Percentiles rank a stretch among this genome's conserved stretches.
phyloP scores from a whole-genome alignment of 2,113 vertebrate species.

The Cololabis saira region DNA sequence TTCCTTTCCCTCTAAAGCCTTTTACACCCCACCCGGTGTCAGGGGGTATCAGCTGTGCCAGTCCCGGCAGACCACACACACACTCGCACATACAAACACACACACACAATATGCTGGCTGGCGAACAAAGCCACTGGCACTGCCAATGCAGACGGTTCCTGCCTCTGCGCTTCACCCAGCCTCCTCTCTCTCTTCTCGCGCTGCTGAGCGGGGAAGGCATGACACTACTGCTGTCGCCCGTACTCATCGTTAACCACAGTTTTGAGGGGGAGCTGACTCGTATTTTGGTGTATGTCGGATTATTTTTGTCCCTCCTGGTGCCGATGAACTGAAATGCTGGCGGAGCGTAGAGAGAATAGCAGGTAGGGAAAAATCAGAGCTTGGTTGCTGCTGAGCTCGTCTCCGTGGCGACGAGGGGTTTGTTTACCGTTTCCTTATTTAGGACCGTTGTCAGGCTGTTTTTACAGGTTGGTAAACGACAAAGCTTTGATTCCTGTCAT shows the following conservation, averaged over 20 bases:
- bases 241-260: slow-evolving; percentile 5
- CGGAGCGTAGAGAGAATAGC: slow-evolving; percentile 76
- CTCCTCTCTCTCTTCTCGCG: slow-evolving; percentile 38
- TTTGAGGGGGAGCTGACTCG: neutral
- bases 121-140: slow-evolving; percentile 74
- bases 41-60: slow-evolving; percentile 81
- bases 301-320: slow-evolving; percentile 30
- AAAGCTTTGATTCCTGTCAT: slow-evolving; percentile 10
- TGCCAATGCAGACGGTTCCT: slow-evolving; percentile 63
- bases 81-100: slow-evolving; percentile 43
- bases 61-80: slow-evolving; percentile 78
- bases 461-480: slow-evolving; percentile 8
- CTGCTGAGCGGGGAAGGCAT: slow-evolving; percentile 39
- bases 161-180: slow-evolving; percentile 47
- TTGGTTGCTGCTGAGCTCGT: slow-evolving; percentile 58
- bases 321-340: slow-evolving; percentile 76
- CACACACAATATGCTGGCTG: slow-evolving; percentile 48
- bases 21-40: slow-evolving; percentile 70
- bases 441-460: slow-evolving; percentile 15
- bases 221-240: slow-evolving; percentile 21
- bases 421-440: slow-evolving; percentile 63
- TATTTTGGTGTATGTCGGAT: slow-evolving; percentile 8
- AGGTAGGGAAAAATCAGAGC: slow-evolving; percentile 71
- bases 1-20: slow-evolving; percentile 58
- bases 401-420: slow-evolving; percentile 64